A percentile compares a stretch with the other conserved stretches of the same genome.
Evolutionary conservation across 2,888 invertebrate genomes (phyloP).

Genomic region (Andrena marginata): DNA sequence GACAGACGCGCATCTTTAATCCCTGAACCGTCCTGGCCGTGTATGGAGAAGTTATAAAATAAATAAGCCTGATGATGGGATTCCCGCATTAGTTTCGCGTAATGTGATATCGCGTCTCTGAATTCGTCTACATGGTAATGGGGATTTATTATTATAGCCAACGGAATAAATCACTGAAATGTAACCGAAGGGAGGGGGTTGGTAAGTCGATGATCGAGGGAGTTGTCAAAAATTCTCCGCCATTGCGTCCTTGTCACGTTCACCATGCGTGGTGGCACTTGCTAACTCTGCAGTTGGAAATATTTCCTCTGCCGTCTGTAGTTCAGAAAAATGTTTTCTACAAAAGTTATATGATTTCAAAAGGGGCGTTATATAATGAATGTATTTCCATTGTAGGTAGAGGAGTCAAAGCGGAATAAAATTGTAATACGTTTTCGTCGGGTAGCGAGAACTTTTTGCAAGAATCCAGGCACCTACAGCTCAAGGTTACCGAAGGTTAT

Average conservation of each 20-base stretch:
- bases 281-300: not conserved
- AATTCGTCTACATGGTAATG: not conserved
- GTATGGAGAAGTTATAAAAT: constrained; percentile 32
- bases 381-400: not conserved
- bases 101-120: not conserved
- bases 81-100: not conserved
- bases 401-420: not conserved
- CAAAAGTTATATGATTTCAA: not conserved
- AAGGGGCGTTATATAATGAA: not conserved
- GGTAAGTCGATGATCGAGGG: not conserved
- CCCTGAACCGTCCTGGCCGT: constrained; percentile 21
- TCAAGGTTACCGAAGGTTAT: too few relatives aligned
- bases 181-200: not conserved
- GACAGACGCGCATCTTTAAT: constrained; percentile 62
- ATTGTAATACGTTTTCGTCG: not conserved
- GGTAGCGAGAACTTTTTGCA: too few relatives aligned
- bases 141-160: constrained; percentile 16
- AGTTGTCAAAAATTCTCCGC: not conserved
- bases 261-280: not conserved
- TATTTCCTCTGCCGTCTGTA: not conserved
- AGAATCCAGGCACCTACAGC: too few relatives aligned
- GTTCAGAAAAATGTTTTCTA: not conserved
- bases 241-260: not conserved
- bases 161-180: constrained; percentile 2
- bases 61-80: constrained; percentile 28